phyloP scores from a whole-genome alignment of 1,140 invertebrate genomes.

The Calycopis cecrops region DNA sequence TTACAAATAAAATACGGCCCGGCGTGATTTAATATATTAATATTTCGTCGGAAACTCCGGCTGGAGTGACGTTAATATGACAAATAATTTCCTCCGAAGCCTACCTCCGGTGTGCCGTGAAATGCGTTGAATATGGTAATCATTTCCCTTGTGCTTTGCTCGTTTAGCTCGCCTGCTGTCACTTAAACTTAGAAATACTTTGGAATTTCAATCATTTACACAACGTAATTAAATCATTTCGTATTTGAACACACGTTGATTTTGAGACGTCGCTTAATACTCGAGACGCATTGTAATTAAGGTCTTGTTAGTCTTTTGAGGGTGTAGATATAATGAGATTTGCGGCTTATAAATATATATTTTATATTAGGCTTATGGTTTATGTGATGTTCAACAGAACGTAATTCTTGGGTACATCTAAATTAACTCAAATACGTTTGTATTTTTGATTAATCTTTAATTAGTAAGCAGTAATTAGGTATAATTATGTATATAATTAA shows the following conservation, averaged over 20 bases:
- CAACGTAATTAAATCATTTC: constrained; percentile 16
- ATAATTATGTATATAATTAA: too few species aligned
- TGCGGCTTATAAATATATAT: neutral
- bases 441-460: neutral
- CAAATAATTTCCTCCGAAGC: constrained; percentile 62
- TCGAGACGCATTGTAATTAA: constrained; percentile 11
- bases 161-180: constrained; percentile 31
- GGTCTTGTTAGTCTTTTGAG: constrained; percentile 15
- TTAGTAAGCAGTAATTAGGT: neutral
- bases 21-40: constrained; percentile 61
- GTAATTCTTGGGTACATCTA: neutral
- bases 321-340: constrained; percentile 10
- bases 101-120: constrained; percentile 45
- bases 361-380: too few species aligned
- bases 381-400: neutral
- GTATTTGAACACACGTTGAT: constrained; percentile 13
- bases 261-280: constrained; percentile 1
- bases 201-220: constrained; percentile 45
- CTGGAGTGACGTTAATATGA: constrained; percentile 65
- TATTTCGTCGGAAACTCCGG: constrained; percentile 47
- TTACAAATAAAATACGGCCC: constrained; percentile 38
- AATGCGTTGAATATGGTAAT: constrained; percentile 66
- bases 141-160: constrained; percentile 50
- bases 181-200: constrained; percentile 52
- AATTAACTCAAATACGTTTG: neutral